Evolutionary conservation across 1,140 invertebrate genomes (phyloP), one percentile per base, ranked within the genome.

Genomic region (Piezodorus guildinii): DNA sequence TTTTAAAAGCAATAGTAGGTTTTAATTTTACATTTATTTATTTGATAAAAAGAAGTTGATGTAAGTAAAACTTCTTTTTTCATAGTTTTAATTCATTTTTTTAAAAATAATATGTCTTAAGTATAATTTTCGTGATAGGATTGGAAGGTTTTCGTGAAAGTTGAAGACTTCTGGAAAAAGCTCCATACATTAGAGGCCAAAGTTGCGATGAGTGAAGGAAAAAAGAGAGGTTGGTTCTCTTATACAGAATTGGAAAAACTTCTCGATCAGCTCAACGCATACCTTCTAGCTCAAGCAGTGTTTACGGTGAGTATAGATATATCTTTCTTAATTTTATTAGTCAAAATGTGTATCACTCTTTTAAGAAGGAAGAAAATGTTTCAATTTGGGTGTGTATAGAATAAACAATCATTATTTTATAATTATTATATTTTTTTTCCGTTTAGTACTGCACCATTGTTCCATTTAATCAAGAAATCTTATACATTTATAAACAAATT

Each of bases 1-100:
- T 96, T 77, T 80, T 97, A 9, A 78, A 81, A 68, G 92, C 92
- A 68, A 92, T 97, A 73, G 93, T 95, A 81, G 84, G 81, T 59
- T 59, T 27, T 27, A 59, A 59, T 59, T 12, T 6, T 12, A n/a
- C n/a, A n/a, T n/a, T n/a, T n/a, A 21, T 21, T 6, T 25, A 21
- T 34, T 59, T n/a, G 27, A 27, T 59, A 17, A 60, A 56, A 21
- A 66, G 62, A 63, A 43, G 44, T 30, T 30, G 8, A 30, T 30
- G 3, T 8, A 30, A 30, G 8, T 30, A 30, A 3, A 30, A 30
- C n/a, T 25, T 25, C n/a, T 27, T 59, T 25, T 8, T 27, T 59
- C 6, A n/a, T 59, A 2, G 12, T 39, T 39, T 39, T 30, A 30
- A 39, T 39, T 39, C 12, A 39, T 39, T 39, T 39, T 39, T 39